phyloP scores from a whole-genome alignment of 1,140 invertebrate genomes.

The Elysia chlorotica region DNA sequence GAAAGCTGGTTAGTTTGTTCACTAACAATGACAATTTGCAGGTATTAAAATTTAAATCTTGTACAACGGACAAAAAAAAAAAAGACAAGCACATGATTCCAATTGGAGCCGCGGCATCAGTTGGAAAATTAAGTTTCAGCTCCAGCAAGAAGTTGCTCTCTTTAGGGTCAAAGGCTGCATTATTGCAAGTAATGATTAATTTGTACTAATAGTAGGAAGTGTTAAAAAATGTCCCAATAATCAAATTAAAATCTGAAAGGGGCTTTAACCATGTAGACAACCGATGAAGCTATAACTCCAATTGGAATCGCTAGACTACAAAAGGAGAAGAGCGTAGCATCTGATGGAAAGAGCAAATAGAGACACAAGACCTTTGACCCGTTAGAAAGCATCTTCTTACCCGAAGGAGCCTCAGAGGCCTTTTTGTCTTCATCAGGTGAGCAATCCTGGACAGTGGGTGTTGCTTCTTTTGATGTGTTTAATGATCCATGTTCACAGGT shows the following conservation, averaged over 20 bases:
- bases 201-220: no score
- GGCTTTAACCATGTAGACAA: no score
- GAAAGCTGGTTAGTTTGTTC: no score
- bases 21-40: no score
- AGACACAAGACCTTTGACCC: constrained; percentile 32
- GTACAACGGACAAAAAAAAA: no score
- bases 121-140: background rate
- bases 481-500: constrained; percentile 11
- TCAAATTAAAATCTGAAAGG: no score
- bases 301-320: constrained; percentile 28
- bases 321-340: background rate
- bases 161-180: constrained; percentile 29
- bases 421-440: background rate
- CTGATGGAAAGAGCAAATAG: background rate
- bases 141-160: constrained; percentile 1
- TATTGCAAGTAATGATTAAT: background rate
- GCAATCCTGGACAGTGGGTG: background rate
- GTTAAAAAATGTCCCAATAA: no score
- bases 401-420: constrained; percentile 3
- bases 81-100: constrained; percentile 22
- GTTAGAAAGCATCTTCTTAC: constrained; percentile 34
- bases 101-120: constrained; percentile 30
- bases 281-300: constrained; percentile 25
- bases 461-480: background rate
- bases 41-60: no score